Percentiles rank a stretch among this genome's conserved stretches.
Conservation (phyloP, 2,797 vertebrate genomes). For the Channallabes apus region DNA sequence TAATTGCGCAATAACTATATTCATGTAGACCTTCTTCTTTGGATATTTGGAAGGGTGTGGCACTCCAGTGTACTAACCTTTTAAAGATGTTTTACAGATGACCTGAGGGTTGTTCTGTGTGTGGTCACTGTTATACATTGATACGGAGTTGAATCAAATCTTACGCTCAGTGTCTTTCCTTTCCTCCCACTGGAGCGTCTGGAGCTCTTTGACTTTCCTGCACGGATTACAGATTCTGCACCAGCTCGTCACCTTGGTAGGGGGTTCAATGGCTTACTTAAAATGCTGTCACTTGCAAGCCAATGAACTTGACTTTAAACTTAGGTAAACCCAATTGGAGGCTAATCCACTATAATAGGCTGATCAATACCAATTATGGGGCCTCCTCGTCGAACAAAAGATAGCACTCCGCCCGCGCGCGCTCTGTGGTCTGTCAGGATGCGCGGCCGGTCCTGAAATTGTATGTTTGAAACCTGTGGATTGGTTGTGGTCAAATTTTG, state of each 20-base stretch:
- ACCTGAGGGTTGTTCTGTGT: neutral
- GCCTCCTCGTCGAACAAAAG: conserved; percentile 63
- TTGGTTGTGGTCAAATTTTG: neutral
- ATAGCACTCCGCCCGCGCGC: conserved; percentile 56
- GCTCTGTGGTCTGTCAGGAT: conserved; percentile 17
- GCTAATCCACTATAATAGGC: conserved; percentile 67
- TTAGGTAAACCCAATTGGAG: conserved; percentile 68
- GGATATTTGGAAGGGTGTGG: too few species aligned
- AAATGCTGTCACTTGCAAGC: conserved; percentile 62
- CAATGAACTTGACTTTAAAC: conserved; percentile 71
- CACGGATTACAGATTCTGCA: conserved; percentile 34
- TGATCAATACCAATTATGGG: conserved; percentile 72
- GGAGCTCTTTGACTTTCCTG: conserved; percentile 27
- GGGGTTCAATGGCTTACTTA: conserved; percentile 61
- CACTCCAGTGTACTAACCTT: too few species aligned
- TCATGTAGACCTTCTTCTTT: too few species aligned
- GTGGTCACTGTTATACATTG: too few species aligned
- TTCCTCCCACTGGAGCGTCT: neutral
- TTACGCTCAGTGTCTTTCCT: neutral
- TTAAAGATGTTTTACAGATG: too few species aligned
- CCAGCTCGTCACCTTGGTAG: conserved; percentile 38
- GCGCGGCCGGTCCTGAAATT: conserved; percentile 23
- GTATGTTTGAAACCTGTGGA: conserved; percentile 20
- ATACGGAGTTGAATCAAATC: neutral
- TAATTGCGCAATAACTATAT: too few species aligned